Evolutionary conservation across 2,888 invertebrate genomes (phyloP).

Genomic region (Rotaria macrura): DNA sequence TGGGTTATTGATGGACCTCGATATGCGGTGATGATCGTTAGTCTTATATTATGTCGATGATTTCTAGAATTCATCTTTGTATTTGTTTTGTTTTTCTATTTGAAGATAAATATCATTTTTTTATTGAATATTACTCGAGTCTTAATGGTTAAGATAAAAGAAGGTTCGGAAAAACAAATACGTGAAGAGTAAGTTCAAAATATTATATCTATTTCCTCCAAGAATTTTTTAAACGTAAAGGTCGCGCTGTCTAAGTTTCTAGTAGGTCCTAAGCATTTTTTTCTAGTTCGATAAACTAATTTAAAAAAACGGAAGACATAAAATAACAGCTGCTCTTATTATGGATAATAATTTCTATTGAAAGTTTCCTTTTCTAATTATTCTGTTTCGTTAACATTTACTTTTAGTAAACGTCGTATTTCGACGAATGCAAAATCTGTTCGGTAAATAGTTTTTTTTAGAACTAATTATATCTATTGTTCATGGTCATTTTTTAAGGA

Average conservation of each 20-base stretch:
- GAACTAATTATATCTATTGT: slow-evolving; percentile 24
- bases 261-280: too few species aligned
- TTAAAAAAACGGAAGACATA: not conserved
- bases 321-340: not conserved
- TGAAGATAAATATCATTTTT: slow-evolving; percentile 51
- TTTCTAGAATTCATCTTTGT: too few species aligned
- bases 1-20: slow-evolving; percentile 32
- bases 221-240: too few species aligned
- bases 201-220: too few species aligned
- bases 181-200: not conserved
- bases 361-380: not conserved
- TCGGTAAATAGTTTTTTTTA: not conserved
- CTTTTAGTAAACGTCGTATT: not conserved
- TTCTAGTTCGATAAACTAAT: not conserved
- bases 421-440: slow-evolving; percentile 36
- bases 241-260: too few species aligned
- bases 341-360: not conserved
- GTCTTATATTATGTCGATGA: not conserved
- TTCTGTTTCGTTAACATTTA: too few species aligned
- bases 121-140: slow-evolving; percentile 53
- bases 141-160: slow-evolving; percentile 41
- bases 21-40: slow-evolving; percentile 24
- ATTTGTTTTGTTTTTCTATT: not conserved
- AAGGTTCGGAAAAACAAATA: not conserved
- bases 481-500: slow-evolving; percentile 41